phyloP scores from a whole-genome alignment of 2,797 vertebrate genomes.

The Vultur gryphus region DNA sequence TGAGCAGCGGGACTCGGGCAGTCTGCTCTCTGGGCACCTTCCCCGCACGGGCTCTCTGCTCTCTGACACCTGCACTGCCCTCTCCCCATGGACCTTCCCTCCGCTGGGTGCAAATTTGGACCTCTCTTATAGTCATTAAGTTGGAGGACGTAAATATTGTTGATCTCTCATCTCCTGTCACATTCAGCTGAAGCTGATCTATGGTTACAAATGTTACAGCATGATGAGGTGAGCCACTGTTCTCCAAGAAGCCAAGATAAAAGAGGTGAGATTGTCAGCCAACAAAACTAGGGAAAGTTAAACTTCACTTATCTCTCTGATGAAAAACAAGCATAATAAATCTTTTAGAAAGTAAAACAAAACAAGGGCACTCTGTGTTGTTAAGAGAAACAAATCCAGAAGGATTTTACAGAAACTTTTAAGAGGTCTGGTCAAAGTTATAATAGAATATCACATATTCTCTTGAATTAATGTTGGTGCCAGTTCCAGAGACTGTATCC shows the following conservation, averaged over 20 bases:
- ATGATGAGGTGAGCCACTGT: conserved; percentile 25
- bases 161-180: background rate
- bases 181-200: background rate
- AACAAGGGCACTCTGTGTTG: background rate
- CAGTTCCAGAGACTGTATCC: background rate
- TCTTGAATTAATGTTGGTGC: background rate
- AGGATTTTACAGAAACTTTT: conserved; percentile 13
- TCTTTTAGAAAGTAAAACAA: conserved; percentile 56
- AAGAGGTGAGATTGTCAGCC: conserved; percentile 53
- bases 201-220: background rate
- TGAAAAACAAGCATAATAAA: conserved; percentile 47
- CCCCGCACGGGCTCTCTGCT: background rate
- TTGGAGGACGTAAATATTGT: background rate
- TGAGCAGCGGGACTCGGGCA: background rate
- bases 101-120: background rate
- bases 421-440: conserved; percentile 18
- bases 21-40: background rate
- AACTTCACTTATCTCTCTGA: conserved; percentile 44
- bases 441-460: background rate
- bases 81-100: background rate
- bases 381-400: conserved; percentile 24
- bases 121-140: background rate
- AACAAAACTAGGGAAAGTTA: conserved; percentile 48
- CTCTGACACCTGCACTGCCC: background rate
- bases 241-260: conserved; percentile 37